Evolutionary conservation across 2,797 vertebrate species (phyloP).

Genomic region (Jordanella pulchra): DNA sequence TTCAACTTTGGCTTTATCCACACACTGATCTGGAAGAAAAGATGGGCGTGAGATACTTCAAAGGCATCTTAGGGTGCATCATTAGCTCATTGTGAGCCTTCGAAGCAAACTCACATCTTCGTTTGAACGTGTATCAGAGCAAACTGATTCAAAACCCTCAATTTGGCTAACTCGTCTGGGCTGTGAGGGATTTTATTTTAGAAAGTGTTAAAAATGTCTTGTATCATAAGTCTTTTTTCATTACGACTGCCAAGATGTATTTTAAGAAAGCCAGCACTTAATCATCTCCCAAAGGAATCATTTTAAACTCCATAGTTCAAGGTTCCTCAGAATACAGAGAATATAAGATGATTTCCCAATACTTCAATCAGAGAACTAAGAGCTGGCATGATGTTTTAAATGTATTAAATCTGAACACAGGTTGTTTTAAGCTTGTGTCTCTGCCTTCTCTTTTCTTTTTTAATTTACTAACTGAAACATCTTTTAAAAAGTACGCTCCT

Average conservation of each 20-base stretch:
- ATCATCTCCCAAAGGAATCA: neutral
- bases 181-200: neutral
- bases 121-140: neutral
- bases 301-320: neutral
- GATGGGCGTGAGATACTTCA: slow-evolving; percentile 16
- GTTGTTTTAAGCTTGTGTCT: neutral
- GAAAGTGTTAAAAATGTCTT: neutral
- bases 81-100: slow-evolving; percentile 12
- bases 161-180: neutral
- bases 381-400: neutral
- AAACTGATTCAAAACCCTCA: neutral
- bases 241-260: neutral
- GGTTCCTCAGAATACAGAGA: neutral
- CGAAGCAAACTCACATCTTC: slow-evolving; percentile 6
- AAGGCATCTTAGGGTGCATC: slow-evolving; percentile 4
- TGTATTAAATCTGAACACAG: neutral
- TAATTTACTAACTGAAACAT: neutral
- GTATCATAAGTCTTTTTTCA: neutral
- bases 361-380: neutral
- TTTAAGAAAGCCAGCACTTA: neutral
- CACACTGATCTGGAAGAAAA: slow-evolving; percentile 87
- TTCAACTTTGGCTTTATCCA: slow-evolving; percentile 96
- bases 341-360: neutral
- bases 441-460: neutral
- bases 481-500: neutral